phyloP scores from a whole-genome alignment of 2,888 invertebrate genomes.

The Hyalella azteca region DNA sequence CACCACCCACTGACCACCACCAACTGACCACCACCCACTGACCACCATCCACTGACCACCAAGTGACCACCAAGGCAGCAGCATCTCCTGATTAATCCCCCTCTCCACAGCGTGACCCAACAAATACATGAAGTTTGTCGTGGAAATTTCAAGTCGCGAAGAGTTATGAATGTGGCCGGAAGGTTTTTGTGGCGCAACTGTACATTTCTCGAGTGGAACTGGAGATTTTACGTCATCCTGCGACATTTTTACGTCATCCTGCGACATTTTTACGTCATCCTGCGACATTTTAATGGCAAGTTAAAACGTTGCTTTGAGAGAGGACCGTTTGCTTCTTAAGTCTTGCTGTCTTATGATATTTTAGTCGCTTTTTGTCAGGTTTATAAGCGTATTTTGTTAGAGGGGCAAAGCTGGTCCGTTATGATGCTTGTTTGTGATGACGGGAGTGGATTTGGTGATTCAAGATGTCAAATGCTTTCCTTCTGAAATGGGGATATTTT shows the following conservation, averaged over 20 bases:
- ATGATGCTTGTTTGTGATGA: too few species aligned
- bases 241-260: conserved; percentile 23
- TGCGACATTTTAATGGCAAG: conserved; percentile 7
- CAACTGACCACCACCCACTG: neutral
- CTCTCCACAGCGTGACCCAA: neutral
- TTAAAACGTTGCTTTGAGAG: conserved; percentile 24
- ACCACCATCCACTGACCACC: neutral
- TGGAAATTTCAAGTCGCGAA: neutral
- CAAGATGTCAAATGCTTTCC: too few species aligned
- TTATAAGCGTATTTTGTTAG: too few species aligned
- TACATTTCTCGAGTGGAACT: too few species aligned
- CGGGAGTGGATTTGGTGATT: too few species aligned
- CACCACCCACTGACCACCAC: neutral
- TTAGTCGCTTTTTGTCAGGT: neutral
- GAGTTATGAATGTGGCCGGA: conserved; percentile 12
- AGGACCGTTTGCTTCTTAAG: neutral
- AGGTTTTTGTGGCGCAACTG: neutral
- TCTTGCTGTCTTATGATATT: neutral
- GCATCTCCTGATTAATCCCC: neutral
- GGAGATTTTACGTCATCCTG: neutral
- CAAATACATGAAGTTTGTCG: conserved; percentile 14
- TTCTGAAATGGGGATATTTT: too few species aligned
- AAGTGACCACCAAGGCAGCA: neutral
- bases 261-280: conserved; percentile 18
- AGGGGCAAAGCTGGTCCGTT: too few species aligned